Evolutionary conservation across 1,140 invertebrate genomes (phyloP).

Genomic region (Oryctes rhinoceros): DNA sequence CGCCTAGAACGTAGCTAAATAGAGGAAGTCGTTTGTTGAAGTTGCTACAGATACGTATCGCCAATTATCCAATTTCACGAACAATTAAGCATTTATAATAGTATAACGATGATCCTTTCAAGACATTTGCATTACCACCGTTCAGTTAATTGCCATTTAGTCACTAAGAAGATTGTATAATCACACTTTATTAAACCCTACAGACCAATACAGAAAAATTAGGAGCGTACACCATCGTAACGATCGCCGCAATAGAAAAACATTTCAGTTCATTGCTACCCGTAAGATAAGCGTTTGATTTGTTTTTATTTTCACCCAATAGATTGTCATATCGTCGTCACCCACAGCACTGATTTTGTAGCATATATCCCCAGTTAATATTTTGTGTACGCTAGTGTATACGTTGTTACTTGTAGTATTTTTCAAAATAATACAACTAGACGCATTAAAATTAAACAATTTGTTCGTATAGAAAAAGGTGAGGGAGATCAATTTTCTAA

Average conservation of each 20-base stretch:
- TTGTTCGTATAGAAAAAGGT: no score
- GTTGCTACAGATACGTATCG: neutral
- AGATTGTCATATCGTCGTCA: slow-evolving; percentile 14
- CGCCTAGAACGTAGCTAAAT: neutral
- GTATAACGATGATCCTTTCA: neutral
- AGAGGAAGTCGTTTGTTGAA: neutral
- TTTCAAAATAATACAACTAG: no score
- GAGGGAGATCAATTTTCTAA: no score
- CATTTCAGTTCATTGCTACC: slow-evolving; percentile 54
- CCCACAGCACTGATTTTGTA: slow-evolving; percentile 9
- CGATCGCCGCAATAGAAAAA: slow-evolving; percentile 57
- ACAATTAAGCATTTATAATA: slow-evolving; percentile 6
- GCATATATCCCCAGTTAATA: neutral
- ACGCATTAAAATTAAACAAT: no score
- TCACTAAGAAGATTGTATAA: slow-evolving; percentile 28
- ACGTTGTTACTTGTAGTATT: neutral
- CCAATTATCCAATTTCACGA: neutral
- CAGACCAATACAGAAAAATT: slow-evolving; percentile 42
- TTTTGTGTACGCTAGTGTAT: neutral
- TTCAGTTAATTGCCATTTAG: slow-evolving; percentile 9
- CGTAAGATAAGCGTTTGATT: slow-evolving; percentile 52
- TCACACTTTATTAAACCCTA: slow-evolving; percentile 32
- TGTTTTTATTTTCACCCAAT: slow-evolving; percentile 36
- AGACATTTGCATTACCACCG: neutral
- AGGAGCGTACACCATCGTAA: slow-evolving; percentile 51